These are phyloP conservation scores for Clarias gariepinus DNA, from an alignment of 2,113 vertebrate genomes.

Conservation along the genomic window DNA sequence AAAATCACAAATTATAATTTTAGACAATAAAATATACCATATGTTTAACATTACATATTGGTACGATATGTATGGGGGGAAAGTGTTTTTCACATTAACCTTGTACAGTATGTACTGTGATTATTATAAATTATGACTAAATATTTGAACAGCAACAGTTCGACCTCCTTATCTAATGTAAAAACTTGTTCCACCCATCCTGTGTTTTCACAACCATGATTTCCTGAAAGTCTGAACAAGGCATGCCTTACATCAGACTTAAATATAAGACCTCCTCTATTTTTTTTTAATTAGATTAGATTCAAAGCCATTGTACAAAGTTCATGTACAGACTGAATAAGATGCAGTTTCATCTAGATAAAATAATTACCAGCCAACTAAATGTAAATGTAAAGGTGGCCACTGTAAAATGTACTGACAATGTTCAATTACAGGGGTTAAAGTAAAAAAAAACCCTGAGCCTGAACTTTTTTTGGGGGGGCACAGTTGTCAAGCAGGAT, in stretches of 20 bases:
- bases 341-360: not conserved
- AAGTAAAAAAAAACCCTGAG: too few relatives aligned
- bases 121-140: not conserved
- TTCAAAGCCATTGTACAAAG: too few relatives aligned
- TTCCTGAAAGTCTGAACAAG: not conserved
- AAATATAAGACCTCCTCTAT: not conserved
- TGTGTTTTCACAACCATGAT: not conserved
- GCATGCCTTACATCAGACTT: not conserved
- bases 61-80: too few relatives aligned
- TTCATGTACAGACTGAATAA: too few relatives aligned
- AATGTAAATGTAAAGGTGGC: too few relatives aligned
- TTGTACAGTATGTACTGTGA: not conserved
- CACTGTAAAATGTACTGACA: too few relatives aligned
- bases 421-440: too few relatives aligned
- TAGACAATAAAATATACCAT: not conserved
- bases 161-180: not conserved
- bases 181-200: not conserved
- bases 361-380: not conserved
- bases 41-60: not conserved
- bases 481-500: too few relatives aligned
- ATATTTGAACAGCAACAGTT: not conserved
- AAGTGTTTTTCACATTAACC: not conserved
- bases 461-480: too few relatives aligned
- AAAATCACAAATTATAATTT: conserved; percentile 11
- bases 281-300: too few relatives aligned